Conservation (phyloP, 2,113 vertebrate genomes). For the Grammomys surdaster region DNA sequence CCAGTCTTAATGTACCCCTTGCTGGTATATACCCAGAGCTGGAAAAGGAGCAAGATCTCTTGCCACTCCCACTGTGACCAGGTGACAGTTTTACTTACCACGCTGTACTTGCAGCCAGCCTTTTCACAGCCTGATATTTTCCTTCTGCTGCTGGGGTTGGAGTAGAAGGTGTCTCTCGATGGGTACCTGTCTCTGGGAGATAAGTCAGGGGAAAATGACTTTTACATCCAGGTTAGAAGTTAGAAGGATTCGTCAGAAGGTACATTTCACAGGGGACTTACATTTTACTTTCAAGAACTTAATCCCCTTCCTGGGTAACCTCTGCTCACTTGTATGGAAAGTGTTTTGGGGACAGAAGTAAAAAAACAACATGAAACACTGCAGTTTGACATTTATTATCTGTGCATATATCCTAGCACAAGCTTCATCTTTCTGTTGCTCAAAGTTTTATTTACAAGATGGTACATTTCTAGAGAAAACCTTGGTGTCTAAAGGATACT, state of each 20-base stretch:
- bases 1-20: constrained; percentile 9
- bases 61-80: neutral
- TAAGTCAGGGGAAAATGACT: neutral
- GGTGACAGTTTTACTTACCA: neutral
- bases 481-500: neutral
- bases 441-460: neutral
- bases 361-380: neutral
- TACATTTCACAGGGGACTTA: neutral
- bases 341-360: neutral
- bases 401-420: neutral
- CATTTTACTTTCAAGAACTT: neutral
- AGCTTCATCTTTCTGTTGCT: constrained; percentile 14
- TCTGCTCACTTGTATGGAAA: neutral
- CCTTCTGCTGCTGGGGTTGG: neutral
- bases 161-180: neutral
- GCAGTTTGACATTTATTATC: neutral
- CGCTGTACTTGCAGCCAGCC: neutral
- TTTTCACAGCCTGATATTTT: neutral
- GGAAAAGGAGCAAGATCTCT: neutral
- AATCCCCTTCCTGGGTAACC: neutral
- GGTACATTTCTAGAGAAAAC: neutral
- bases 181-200: neutral
- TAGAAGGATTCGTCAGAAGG: neutral
- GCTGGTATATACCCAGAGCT: neutral
- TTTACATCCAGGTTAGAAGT: neutral